Evolutionary conservation across 2,113 vertebrate genomes (phyloP), one percentile per base, ranked within the genome.

Genomic region (Piaya cayana): DNA sequence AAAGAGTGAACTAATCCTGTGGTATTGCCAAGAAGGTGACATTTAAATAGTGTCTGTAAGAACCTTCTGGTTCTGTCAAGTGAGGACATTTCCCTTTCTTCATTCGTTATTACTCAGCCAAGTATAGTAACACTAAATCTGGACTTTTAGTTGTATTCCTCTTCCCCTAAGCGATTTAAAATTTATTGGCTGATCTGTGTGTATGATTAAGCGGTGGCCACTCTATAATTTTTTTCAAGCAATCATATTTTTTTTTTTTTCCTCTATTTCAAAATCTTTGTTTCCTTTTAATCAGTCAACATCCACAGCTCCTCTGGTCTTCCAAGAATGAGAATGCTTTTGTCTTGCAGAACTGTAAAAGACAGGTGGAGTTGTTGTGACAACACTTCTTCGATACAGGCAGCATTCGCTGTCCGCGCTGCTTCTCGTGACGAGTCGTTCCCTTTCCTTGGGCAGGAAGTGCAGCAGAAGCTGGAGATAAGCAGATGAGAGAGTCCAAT

Each of bases 331-430:
- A 2, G 4, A 89, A 62, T 78, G 21, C 65, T 93, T 92, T 85
- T 78, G 30, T 81, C 39, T 92, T 78, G 60, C 81, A 53, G 67
- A 85, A 63, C 36, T 70, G 47, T 62, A 52, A 77, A 56, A 87
- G 62, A 15, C 39, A 95, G 86, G 89, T 89, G 84, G 78, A 85
- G 67, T 50, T 94, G 88, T 90, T 81, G 55, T 85, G 63, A 87
- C 85, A 60, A 26, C 78, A 79, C 25, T 94, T 80, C 60, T 29
- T 74, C 4, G 0, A 19, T 68, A 69, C 39, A 82, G 39, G 8
- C 36, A 60, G 19, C 4, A 1, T 30, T 15, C 2, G 7, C 77
- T 71, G 27, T 56, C 83, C 86, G 37, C 0, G 0, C 62, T 63
- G 55, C 79, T 78, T 49, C 56, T 82, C 3, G 0, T 59, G 47